Base-by-base conservation (phyloP, 2,113 vertebrate species). In the Serilophus lunatus region DNA sequence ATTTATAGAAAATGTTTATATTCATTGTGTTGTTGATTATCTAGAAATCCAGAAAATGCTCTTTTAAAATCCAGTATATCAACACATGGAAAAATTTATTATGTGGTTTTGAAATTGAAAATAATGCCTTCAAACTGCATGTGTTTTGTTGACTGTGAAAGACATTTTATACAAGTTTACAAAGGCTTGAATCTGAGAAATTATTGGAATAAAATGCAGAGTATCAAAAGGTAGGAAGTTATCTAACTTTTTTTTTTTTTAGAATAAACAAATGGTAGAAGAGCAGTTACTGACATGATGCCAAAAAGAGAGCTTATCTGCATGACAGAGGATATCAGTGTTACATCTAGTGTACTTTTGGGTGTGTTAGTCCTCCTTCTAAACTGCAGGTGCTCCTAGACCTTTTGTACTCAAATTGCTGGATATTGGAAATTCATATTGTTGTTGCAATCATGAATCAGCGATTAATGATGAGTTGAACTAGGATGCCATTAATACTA, bases 1-100 rank as follows among this genome's bases (percentile, higher is more conserved):
- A 97, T 98, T 98, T 97, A 98, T 98, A 98, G 98, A 88, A 96
- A 96, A 96, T 96, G 90, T 98, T 98, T 97, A 98, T 98, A 98
- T 97, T 98, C 98, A 98, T 97, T 96, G 97, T 98, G 98, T 92
- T 97, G 95, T 97, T 98, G 98, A 98, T 98, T 98, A 98, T 98
- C 97, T 96, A 92, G 97, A 98, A 97, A 98, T 91, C 92, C 81
- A 95, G 86, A 95, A 97, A 95, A 89, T 29, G 59, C 80, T 94
- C 72, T 92, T 96, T 94, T 93, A 97, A 88, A 96, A 95, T 95
- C 68, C 54, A 90, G 64, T 92, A 93, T 83, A 96, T 90, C 95
- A 97, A 95, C 75, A 91, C 96, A 38, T 74, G 65, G 90, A 76
- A 92, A 92, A 90, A 90, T 35, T 26, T 77, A 91, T 96, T 96